A percentile compares a stretch with the other conserved stretches of the same genome.
Evolutionary conservation across 1,140 invertebrate genomes (phyloP).

Genomic region (Cydia pomonella): DNA sequence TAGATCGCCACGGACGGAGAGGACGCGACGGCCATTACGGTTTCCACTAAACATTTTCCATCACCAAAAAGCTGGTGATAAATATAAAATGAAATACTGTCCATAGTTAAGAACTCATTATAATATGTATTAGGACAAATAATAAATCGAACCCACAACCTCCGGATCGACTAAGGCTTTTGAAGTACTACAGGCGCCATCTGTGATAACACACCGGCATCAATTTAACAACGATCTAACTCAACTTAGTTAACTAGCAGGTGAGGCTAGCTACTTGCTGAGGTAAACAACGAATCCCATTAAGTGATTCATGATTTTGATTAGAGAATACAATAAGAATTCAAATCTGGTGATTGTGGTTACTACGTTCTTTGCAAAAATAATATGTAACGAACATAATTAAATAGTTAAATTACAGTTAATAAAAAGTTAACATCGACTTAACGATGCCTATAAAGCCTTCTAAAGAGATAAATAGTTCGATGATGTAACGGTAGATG

Average conservation of each 20-base stretch:
- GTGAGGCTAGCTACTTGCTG: neutral
- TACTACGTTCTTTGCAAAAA: neutral
- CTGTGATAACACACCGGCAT: neutral
- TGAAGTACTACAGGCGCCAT: neutral
- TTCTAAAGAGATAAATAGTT: constrained; percentile 22
- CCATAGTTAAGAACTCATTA: too few species aligned
- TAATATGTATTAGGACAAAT: neutral
- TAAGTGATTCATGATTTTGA: neutral
- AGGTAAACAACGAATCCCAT: neutral
- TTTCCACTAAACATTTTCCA: too few species aligned
- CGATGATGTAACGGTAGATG: constrained; percentile 47
- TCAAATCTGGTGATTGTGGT: neutral
- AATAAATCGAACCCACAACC: neutral
- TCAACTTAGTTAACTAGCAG: neutral
- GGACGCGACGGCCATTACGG: too few species aligned
- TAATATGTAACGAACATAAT: neutral
- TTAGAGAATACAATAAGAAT: neutral
- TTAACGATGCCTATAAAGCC: constrained; percentile 33
- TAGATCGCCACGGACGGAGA: too few species aligned
- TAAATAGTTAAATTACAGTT: neutral
- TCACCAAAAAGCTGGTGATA: too few species aligned
- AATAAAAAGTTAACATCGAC: constrained; percentile 2
- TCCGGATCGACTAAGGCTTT: neutral
- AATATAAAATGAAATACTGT: too few species aligned
- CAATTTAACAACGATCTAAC: constrained; percentile 19